Percentiles rank a stretch among this genome's conserved stretches.
Conservation (phyloP, 2,113 vertebrate genomes). For the Indri indri region DNA sequence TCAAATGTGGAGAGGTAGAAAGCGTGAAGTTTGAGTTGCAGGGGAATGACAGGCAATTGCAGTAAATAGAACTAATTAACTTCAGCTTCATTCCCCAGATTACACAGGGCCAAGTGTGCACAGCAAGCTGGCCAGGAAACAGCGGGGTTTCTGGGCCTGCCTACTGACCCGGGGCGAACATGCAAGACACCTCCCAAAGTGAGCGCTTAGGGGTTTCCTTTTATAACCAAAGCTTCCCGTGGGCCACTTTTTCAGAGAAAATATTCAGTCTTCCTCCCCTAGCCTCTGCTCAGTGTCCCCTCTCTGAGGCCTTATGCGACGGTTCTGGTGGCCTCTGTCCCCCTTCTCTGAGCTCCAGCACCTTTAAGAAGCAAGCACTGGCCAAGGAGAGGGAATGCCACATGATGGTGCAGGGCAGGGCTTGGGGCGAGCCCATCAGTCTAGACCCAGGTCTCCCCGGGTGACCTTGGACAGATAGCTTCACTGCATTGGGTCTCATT, state of each 20-base stretch:
- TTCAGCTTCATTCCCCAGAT: neutral
- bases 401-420: accelerated
- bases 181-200: neutral
- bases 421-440: neutral
- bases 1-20: neutral
- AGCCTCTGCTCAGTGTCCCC: neutral
- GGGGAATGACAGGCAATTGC: slow-evolving; percentile 43
- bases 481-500: neutral
- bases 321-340: neutral
- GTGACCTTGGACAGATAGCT: neutral
- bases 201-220: neutral
- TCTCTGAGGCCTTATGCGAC: neutral
- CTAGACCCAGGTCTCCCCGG: neutral
- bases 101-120: neutral
- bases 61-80: slow-evolving; percentile 60
- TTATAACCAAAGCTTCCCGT: neutral
- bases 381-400: neutral
- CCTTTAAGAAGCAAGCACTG: neutral
- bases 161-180: neutral
- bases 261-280: neutral
- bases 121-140: neutral
- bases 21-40: neutral
- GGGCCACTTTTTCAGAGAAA: neutral
- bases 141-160: neutral
- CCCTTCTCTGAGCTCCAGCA: neutral